These are phyloP conservation scores for Paelopatides confundens DNA, from an alignment of 53 echinoderm and acorn worm species.

Conservation along the genomic window DNA sequence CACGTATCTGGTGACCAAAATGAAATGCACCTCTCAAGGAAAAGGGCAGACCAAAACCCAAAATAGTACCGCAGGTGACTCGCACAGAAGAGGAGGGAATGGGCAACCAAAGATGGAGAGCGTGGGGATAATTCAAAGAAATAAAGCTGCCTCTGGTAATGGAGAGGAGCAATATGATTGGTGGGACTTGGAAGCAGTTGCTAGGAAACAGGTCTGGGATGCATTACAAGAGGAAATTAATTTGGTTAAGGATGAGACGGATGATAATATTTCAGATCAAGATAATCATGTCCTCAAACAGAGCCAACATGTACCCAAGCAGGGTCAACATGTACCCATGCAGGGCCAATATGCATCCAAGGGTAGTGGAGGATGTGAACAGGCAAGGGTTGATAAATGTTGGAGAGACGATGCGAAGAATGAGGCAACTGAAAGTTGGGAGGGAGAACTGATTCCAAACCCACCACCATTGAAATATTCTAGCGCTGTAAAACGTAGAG, in stretches of 20 bases:
- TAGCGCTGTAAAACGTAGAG: background rate
- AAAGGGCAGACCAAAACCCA: background rate
- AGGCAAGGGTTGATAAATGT: background rate
- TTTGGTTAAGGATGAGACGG: background rate
- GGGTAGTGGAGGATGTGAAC: too few species aligned
- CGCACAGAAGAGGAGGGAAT: background rate
- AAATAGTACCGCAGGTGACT: background rate
- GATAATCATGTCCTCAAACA: background rate
- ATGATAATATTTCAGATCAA: background rate
- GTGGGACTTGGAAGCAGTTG: background rate
- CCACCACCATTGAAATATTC: background rate
- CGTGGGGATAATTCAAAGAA: background rate
- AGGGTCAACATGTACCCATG: background rate
- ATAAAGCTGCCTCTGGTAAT: background rate
- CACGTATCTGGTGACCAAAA: conserved; percentile 25
- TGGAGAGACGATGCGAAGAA: background rate
- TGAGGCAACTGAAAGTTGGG: conserved; percentile 2
- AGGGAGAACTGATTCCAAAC: background rate
- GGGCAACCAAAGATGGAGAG: background rate
- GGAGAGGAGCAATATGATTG: conserved; percentile 5
- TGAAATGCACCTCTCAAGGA: background rate
- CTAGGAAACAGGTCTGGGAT: background rate
- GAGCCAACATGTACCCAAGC: background rate
- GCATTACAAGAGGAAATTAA: background rate
- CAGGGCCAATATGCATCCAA: background rate